Evolutionary conservation across 2,113 vertebrate species (phyloP).

Genomic region (Pungitius pungitius): DNA sequence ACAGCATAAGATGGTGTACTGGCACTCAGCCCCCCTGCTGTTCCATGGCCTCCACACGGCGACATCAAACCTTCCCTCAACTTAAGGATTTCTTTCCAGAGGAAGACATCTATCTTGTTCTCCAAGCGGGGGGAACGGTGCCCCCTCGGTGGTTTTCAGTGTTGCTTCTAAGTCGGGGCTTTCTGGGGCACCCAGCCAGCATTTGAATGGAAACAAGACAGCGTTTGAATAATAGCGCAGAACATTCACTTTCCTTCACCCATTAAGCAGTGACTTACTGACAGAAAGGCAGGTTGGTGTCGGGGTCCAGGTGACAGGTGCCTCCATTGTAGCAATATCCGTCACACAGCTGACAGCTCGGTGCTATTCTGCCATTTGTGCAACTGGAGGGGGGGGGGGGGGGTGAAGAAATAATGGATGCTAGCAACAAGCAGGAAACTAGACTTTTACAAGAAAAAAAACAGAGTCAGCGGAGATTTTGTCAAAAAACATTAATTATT

Average conservation of each 20-base stretch:
- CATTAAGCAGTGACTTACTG: constrained; percentile 90
- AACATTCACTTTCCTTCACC: constrained; percentile 56
- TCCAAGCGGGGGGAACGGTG: constrained; percentile 24
- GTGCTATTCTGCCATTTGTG: constrained; percentile 94
- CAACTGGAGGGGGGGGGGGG: constrained; percentile 84
- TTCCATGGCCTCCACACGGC: constrained; percentile 40
- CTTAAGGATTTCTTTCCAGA: constrained; percentile 48
- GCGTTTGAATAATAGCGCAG: constrained; percentile 55
- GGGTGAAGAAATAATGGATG: constrained; percentile 64
- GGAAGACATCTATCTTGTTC: constrained; percentile 50
- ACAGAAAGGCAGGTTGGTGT: constrained; percentile 94
- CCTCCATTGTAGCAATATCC: constrained; percentile 99
- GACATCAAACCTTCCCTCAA: constrained; percentile 65
- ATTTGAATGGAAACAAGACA: constrained; percentile 48
- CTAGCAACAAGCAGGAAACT: constrained; percentile 40
- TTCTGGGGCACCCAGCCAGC: constrained; percentile 44
- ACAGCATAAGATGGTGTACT: constrained; percentile 44
- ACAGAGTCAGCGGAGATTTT: constrained; percentile 25
- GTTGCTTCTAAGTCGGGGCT: constrained; percentile 39
- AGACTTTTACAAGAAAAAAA: constrained; percentile 32
- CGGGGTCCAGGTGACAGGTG: constrained; percentile 94
- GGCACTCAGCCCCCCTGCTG: constrained; percentile 59
- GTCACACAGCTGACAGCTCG: constrained; percentile 97
- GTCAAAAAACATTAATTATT: constrained; percentile 45
- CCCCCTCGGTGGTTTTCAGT: constrained; percentile 34